Conservation (phyloP, 2,888 invertebrate species). For the Anticlea derivata region DNA sequence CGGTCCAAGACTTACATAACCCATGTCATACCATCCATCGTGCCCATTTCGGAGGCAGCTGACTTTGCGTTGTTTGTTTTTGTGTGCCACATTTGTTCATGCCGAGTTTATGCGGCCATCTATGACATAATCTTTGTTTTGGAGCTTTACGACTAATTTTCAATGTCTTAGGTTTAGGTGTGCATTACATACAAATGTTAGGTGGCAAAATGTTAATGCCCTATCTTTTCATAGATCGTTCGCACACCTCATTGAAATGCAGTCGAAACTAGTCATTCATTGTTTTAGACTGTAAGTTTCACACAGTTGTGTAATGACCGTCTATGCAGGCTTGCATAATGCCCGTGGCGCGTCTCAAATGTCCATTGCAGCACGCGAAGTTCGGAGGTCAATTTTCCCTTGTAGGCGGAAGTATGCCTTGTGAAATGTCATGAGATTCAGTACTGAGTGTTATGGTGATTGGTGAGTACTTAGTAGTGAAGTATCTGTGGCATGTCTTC, state of each 20-base stretch:
- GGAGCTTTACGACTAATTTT: conserved; percentile 22
- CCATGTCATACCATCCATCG: conserved; percentile 69
- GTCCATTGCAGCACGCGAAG: conserved; percentile 51
- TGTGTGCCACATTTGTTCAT: conserved; percentile 34
- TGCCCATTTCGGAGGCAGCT: conserved; percentile 60
- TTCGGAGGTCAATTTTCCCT: conserved; percentile 69
- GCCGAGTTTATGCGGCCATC: conserved; percentile 29
- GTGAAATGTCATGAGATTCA: conserved; percentile 42
- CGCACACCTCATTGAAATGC: conserved; percentile 15
- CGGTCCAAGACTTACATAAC: conserved; percentile 73
- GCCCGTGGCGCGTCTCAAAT: conserved; percentile 41
- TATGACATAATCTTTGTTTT: conserved; percentile 30
- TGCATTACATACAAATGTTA: neutral
- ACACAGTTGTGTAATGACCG: conserved; percentile 40
- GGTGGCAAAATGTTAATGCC: neutral
- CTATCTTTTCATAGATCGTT: conserved; percentile 13
- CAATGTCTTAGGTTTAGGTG: conserved; percentile 10
- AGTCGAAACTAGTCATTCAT: conserved; percentile 13
- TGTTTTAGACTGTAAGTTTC: conserved; percentile 32
- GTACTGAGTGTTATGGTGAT: too few relatives aligned
- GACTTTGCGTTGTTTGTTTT: conserved; percentile 36
- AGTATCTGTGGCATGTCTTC: conserved; percentile 20
- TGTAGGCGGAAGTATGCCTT: conserved; percentile 58
- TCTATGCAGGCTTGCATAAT: conserved; percentile 46
- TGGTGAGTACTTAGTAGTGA: conserved; percentile 48